A percentile compares a stretch with the other conserved stretches of the same genome.
These are phyloP conservation scores for Thermophis baileyi DNA, from an alignment of 2,113 vertebrate genomes.

Conservation along the genomic window DNA sequence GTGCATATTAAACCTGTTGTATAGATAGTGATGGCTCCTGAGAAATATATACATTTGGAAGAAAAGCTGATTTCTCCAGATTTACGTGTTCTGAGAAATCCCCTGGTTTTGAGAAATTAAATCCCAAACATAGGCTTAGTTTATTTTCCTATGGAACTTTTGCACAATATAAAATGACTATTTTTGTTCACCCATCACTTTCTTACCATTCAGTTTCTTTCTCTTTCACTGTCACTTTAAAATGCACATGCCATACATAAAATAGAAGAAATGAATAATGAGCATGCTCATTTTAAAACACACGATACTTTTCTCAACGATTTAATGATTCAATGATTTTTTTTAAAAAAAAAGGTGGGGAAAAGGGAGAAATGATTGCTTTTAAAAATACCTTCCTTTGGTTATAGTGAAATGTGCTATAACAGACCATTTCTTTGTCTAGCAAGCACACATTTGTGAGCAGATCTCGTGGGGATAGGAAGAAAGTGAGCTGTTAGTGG, in stretches of 20 bases:
- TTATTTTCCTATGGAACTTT: constrained; percentile 33
- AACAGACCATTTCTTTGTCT: not conserved
- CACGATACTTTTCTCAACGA: constrained; percentile 37
- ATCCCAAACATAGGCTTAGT: constrained; percentile 39
- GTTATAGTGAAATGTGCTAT: constrained; percentile 8
- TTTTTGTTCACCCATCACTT: not conserved
- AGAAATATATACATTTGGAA: not conserved
- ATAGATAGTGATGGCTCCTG: constrained; percentile 13
- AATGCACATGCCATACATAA: not conserved
- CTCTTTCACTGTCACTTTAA: not conserved
- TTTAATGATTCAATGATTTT: not conserved
- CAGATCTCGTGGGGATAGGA: not conserved
- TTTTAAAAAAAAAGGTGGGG: not conserved
- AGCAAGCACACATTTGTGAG: not conserved
- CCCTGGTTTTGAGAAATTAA: constrained; percentile 51
- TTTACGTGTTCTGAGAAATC: constrained; percentile 33
- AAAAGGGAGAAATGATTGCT: not conserved
- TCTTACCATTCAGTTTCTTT: constrained; percentile 47
- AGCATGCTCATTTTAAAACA: constrained; percentile 19
- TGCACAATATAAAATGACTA: constrained; percentile 30
- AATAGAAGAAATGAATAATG: constrained; percentile 36
- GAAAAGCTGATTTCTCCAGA: constrained; percentile 33
- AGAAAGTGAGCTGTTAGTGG: not conserved
- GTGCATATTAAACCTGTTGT: not conserved
- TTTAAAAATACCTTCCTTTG: constrained; percentile 25